Evolutionary conservation across 2,113 vertebrate genomes (phyloP).

Genomic region (Pampusana beccarii): DNA sequence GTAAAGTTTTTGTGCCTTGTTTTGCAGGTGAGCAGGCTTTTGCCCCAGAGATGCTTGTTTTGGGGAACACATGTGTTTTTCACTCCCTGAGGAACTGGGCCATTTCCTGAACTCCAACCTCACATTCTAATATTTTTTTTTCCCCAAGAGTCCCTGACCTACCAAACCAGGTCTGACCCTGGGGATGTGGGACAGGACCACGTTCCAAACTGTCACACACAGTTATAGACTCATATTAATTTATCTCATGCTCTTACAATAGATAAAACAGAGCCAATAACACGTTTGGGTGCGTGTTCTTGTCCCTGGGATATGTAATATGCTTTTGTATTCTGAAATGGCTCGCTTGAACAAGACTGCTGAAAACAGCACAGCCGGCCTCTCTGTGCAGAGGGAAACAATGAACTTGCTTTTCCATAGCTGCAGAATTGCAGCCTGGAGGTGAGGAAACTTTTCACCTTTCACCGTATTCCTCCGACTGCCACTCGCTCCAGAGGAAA

Average conservation of each 20-base stretch:
- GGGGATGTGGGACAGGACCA: neutral
- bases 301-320: slow-evolving; percentile 9
- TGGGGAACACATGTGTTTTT: neutral
- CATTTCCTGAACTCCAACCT: neutral
- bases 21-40: neutral
- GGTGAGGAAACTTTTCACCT: slow-evolving; percentile 57
- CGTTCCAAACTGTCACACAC: neutral
- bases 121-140: neutral
- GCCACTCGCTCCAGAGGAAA: neutral
- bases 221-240: neutral
- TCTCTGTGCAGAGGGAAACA: slow-evolving; percentile 38
- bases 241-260: neutral
- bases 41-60: neutral
- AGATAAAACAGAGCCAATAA: neutral
- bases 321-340: slow-evolving; percentile 26
- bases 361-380: slow-evolving; percentile 49
- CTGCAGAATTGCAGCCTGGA: slow-evolving; percentile 33
- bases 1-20: neutral
- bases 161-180: neutral
- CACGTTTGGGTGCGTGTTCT: neutral
- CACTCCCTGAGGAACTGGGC: neutral
- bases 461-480: slow-evolving; percentile 27
- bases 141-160: neutral
- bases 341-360: neutral
- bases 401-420: slow-evolving; percentile 21